A percentile compares a stretch with the other conserved stretches of the same genome.
Evolutionary conservation across 1,140 invertebrate species (phyloP).

Genomic region (Rhynchophorus ferrugineus): DNA sequence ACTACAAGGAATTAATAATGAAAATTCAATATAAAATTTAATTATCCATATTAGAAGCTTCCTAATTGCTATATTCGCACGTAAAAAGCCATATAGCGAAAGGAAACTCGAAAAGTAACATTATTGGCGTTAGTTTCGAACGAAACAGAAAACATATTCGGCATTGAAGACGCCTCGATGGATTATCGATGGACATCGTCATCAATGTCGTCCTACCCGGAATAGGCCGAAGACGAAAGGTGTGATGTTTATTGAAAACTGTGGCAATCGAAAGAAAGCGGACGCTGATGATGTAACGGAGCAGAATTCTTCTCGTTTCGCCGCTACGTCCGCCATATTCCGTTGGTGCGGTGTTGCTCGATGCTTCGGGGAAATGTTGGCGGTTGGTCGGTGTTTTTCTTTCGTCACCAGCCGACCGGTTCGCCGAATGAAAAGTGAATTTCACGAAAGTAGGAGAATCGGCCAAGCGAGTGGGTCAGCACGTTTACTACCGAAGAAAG

Average conservation of each 20-base stretch:
- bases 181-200: no score
- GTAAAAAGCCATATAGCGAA: no score
- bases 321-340: neutral
- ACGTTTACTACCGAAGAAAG: constrained; percentile 24
- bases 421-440: constrained; percentile 12
- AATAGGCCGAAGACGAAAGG: no score
- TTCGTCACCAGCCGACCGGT: neutral
- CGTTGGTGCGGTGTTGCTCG: neutral
- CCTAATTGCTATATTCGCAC: no score
- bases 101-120: no score
- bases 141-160: no score
- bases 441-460: constrained; percentile 29
- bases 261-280: neutral
- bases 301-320: neutral
- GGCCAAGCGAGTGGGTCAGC: constrained; percentile 26
- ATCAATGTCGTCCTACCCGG: no score
- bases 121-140: no score
- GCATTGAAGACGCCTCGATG: no score
- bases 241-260: neutral
- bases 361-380: neutral
- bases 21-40: no score
- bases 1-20: no score
- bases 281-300: neutral
- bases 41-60: no score
- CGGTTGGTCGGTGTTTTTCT: neutral